Percentiles rank a stretch among this genome's conserved stretches.
These are phyloP conservation scores for Benitochromis conjunctus DNA, from an alignment of 2,113 vertebrate species.

Conservation along the genomic window DNA sequence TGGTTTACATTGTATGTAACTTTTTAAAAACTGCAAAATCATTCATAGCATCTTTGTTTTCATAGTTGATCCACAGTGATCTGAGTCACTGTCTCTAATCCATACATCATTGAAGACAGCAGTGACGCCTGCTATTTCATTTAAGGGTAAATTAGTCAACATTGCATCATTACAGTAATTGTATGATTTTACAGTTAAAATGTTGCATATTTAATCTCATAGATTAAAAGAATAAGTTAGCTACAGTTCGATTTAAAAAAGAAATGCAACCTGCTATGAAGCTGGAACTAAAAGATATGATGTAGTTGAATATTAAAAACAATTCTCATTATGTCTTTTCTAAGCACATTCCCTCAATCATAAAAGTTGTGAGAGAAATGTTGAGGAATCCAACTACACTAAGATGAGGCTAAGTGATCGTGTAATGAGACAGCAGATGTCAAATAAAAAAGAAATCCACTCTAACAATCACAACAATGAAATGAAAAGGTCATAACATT, in stretches of 20 bases:
- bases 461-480: neutral
- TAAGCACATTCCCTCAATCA: neutral
- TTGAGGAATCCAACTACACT: neutral
- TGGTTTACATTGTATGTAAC: slow-evolving; percentile 1
- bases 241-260: neutral
- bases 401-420: neutral
- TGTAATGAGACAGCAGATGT: neutral
- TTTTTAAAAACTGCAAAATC: slow-evolving; percentile 25
- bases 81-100: neutral
- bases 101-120: neutral
- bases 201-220: neutral
- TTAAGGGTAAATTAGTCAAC: neutral
- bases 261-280: neutral
- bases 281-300: neutral
- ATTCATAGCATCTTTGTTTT: neutral
- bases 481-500: neutral
- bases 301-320: neutral
- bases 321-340: neutral
- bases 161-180: neutral
- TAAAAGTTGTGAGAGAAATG: neutral
- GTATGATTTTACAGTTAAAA: neutral
- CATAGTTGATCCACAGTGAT: neutral
- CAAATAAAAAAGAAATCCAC: neutral
- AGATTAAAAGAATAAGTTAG: neutral
- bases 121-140: neutral